Evolutionary conservation across 1,140 invertebrate species (phyloP).

Genomic region (Ephestia elutella): DNA sequence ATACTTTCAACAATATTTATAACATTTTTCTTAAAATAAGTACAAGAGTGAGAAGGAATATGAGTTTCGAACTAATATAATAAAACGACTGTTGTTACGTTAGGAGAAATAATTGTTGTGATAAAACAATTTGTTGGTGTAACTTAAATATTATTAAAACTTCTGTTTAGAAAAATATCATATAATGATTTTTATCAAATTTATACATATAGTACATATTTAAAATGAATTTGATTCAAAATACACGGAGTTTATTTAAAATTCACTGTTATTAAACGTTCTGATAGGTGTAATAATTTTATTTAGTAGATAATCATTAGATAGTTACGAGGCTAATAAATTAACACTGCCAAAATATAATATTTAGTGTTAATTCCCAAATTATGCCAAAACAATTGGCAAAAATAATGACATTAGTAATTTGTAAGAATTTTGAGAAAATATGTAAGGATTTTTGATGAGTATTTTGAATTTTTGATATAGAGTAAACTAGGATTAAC

Average conservation of each 20-base stretch:
- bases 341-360: constrained; percentile 66
- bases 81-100: constrained; percentile 61
- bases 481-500: constrained; percentile 16
- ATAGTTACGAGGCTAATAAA: constrained; percentile 57
- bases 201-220: constrained; percentile 8
- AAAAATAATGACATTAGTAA: constrained; percentile 25
- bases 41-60: constrained; percentile 29
- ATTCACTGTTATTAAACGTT: constrained; percentile 2
- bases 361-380: constrained; percentile 32
- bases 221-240: background rate
- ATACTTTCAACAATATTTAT: constrained; percentile 47
- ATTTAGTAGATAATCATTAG: constrained; percentile 36
- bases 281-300: constrained; percentile 19
- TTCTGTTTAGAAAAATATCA: constrained; percentile 40
- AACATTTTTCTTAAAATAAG: constrained; percentile 49
- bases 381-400: constrained; percentile 28
- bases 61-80: constrained; percentile 43
- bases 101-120: constrained; percentile 59
- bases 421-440: constrained; percentile 39
- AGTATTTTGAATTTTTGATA: constrained; percentile 62
- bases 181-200: constrained; percentile 33
- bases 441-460: constrained; percentile 68
- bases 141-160: constrained; percentile 39
- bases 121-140: constrained; percentile 63
- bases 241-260: background rate